Evolutionary conservation across 37 sponge, comb jelly and placozoan species (phyloP), one percentile per base, ranked within the genome.

Genomic region (Crambe crambe): DNA sequence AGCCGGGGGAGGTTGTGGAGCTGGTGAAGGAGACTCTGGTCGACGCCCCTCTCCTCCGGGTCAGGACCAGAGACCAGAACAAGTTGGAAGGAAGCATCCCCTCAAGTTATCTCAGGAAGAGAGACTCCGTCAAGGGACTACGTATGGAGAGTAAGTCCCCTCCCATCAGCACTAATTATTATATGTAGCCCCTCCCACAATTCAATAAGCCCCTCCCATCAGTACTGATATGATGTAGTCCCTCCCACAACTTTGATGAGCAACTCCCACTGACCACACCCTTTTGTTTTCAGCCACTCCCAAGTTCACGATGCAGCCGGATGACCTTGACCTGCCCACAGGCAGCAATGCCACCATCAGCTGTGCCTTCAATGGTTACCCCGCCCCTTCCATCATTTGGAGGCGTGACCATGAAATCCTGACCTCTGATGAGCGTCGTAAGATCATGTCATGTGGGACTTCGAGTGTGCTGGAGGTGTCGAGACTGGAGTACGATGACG

Each of bases 341-440:
- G 79, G 79, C 31, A 82, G 25, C 76, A 76, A 83, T n/a, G 86
- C 84, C 51, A 81, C 77, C 67, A 77, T 93, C 62, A 83, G 80
- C 60, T 93, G 89, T 70, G 63, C 81, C 32, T 93, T 93, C 75
- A 85, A 89, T 72, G 89, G 89, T 47, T 77, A 66, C 75, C 93
- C 93, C 27, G 26, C 68, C 26, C 93, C 93, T 56, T 85, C 79
- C 10, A 80, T 93, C 4, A 68, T 73, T 27, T 89, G 89, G 89
- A 58, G 78, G 56, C 81, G 72, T 21, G 82, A 81, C 34, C 32
- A 40, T 4, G 76, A 81, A n/a, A 65, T 63, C 0, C 37, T 85
- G 20, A 40, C 57, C 31, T 29, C 73, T 37, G 63, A 38, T 26
- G 72, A 73, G 0, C 27, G 60, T 4, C 26, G 70, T 2, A 81